phyloP scores from a whole-genome alignment of 2,113 vertebrate genomes.

The Brienomyrus longianalis region DNA sequence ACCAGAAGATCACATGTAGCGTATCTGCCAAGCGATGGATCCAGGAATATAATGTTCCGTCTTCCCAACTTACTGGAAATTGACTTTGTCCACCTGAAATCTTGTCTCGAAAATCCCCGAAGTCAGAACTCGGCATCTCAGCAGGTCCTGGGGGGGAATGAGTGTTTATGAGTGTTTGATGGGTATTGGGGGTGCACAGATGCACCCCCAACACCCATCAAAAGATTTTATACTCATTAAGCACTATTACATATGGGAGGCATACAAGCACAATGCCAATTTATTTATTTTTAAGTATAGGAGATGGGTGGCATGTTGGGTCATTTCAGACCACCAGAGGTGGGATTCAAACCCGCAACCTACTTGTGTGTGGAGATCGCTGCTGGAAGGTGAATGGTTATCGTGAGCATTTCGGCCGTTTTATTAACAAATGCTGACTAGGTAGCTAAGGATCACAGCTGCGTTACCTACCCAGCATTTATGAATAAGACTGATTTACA shows the following conservation, averaged over 20 bases:
- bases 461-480: not conserved
- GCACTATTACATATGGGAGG: not conserved
- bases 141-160: conserved; percentile 71
- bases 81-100: conserved; percentile 89
- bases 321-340: not conserved
- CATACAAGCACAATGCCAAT: not conserved
- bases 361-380: not conserved
- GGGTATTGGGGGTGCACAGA: no score
- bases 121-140: conserved; percentile 96
- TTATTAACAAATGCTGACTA: not conserved
- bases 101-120: conserved; percentile 98
- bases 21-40: not conserved
- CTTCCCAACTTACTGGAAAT: conserved; percentile 70
- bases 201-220: not conserved
- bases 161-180: no score
- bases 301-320: not conserved
- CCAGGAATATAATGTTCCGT: conserved; percentile 66
- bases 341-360: not conserved
- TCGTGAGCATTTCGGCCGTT: not conserved
- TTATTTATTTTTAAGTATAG: not conserved
- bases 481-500: not conserved
- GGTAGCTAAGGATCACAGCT: not conserved
- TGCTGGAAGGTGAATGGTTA: not conserved
- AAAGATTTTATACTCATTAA: not conserved
- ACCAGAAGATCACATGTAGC: not conserved